phyloP scores from a whole-genome alignment of 2,888 invertebrate species.

The Spilarctia lutea region DNA sequence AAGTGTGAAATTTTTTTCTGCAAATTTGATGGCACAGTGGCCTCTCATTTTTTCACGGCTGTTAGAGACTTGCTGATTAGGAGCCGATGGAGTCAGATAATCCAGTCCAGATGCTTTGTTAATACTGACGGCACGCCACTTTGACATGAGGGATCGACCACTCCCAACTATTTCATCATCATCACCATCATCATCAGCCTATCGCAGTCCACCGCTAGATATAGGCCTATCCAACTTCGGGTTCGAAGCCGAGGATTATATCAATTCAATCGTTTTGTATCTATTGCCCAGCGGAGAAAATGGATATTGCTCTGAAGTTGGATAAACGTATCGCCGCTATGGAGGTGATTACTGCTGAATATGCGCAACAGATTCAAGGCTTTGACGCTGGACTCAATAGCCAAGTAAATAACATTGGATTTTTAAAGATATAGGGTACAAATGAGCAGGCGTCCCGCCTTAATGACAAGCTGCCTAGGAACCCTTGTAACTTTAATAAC shows the following conservation, averaged over 20 bases:
- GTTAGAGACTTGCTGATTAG: not conserved
- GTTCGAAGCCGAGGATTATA: no score
- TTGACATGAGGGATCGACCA: not conserved
- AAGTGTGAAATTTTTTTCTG: no score
- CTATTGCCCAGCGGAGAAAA: constrained; percentile 4
- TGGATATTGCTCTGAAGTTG: constrained; percentile 3
- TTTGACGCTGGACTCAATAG: constrained; percentile 3
- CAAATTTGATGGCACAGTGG: no score
- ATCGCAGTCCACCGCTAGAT: no score
- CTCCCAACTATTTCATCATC: no score
- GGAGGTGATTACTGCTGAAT: not conserved
- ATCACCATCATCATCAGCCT: not conserved
- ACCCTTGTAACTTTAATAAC: no score
- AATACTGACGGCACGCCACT: not conserved
- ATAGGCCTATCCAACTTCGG: no score
- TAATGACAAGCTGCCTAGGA: no score
- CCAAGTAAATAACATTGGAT: not conserved
- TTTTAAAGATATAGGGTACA: not conserved
- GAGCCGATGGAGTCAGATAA: not conserved
- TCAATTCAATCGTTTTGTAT: not conserved
- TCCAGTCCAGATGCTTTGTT: not conserved
- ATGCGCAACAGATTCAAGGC: not conserved
- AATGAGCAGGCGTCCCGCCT: no score
- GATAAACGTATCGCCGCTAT: not conserved
- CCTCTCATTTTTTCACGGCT: no score